Evolutionary conservation across 2,113 vertebrate species (phyloP), one percentile per base, ranked within the genome.

Genomic region (Nycticorax nycticorax): DNA sequence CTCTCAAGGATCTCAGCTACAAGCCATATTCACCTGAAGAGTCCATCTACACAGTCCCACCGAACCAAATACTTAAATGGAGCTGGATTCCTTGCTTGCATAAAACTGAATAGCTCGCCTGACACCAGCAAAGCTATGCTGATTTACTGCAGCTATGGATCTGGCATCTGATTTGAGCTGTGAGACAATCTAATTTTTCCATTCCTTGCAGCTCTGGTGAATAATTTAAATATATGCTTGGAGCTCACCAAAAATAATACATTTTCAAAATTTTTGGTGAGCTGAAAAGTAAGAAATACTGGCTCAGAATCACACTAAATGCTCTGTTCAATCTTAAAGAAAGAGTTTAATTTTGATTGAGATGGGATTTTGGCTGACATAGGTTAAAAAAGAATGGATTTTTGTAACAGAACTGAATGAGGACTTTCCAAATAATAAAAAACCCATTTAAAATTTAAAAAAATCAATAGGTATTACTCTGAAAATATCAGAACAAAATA

Each of bases 61-160:
- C 55, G 76, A 71, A 74, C 18, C 56, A 77, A 59, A 59, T 6
- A 37, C 60, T 60, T 24, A 12, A 47, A 17, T 15, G 39, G 74
- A 83, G 35, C 45, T 67, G 85, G 75, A 79, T 79, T 80, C 71
- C 63, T 62, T 14, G 24, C 82, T 67, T 39, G 57, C 48, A 55
- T 7, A 68, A 69, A 89, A 23, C 52, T 41, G 32, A 88, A 28
- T 3, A 72, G 56, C 57, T 89, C 6, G 7, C 63, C 63, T 0
- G 32, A 66, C 71, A 88, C 43, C 78, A 63, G 85, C 77, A 75
- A 33, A 75, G 77, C 74, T 56, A 6, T 0, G 8, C 56, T 95
- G 89, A 95, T 94, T 95, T 95, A 94, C 77, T 92, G 96, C 91
- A 93, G 89, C 73, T 55, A 60, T 32, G 92, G 77, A 56, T 48